Base-by-base conservation (phyloP, 2,888 invertebrate genomes). In the Syrphus vitripennis region DNA sequence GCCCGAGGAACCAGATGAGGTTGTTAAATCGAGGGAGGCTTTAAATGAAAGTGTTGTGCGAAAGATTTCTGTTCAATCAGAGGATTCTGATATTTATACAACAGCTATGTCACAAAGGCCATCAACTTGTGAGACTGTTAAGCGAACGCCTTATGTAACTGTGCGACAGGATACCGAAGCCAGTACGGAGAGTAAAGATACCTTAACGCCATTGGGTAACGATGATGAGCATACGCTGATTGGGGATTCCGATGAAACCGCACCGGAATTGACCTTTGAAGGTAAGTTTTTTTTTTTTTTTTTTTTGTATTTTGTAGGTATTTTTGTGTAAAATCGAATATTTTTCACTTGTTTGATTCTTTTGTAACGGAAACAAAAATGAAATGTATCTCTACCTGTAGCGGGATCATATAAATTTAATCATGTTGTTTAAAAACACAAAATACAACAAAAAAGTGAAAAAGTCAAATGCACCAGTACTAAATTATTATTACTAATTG, bases 1-100 rank as follows among this genome's bases (percentile, higher is more conserved):
- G 69, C 95, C 95, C 87, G 95, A 95, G 92, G 95, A 95, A 89
- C 94, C 95, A 89, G 91, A 92, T 59, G 95, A 95, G 90, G 93
- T 90, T 75, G 90, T 91, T 10, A 90, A 91, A 87, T 92, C 92
- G 0, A 90, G 90, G 0, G 92, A 92, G 88, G 91, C 91, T 0
- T 89, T 92, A 9, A 91, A 91, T 83, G 92, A 92, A 78, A 91
- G 89, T 78, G 89, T 90, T 5, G 89, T 90, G 53, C 91, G 93
- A 48, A 93, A 92, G 87, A 88, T 90, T 7, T 92, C 92, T 1
- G 90, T 91, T 74, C 91, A 91, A 77, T 93, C 93, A 14, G 92
- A 92, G 88, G 93, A 92, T 87, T 92, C 93, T 3, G 93, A 93
- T 87, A 89, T 91, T 14, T 92, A 90, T 82, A 82, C 86, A 10